Evolutionary conservation across 2,113 vertebrate species (phyloP), one percentile per base, ranked within the genome.

Genomic region (Zosterops borbonicus): DNA sequence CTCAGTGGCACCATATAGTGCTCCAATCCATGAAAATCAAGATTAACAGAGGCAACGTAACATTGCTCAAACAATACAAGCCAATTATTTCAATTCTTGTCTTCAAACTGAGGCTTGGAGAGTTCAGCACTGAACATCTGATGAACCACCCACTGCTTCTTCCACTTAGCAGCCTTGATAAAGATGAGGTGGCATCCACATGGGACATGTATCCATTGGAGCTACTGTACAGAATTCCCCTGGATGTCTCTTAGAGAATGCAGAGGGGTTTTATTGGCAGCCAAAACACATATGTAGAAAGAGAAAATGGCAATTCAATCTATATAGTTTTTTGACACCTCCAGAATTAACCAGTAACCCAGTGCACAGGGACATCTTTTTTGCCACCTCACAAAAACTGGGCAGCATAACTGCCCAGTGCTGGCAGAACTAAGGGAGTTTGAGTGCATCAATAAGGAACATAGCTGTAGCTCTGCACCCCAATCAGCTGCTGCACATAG

Each of bases 11-110:
- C 18, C 20, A 17, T 44, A 37, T 56, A 58, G 64, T 62, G 33
- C 63, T 94, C 55, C 2, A 6, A 27, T 70, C 90, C 80, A 67
- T 87, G 70, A 87, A 83, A 96, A 93, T 64, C 37, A 73, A 68
- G 67, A 90, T 59, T 5, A 49, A 35, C 37, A 63, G 80, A 89
- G 39, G 35, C 42, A 90, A 78, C 7, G 17, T 83, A 74, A 74
- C 15, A 12, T 83, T 75, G 15, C 56, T 89, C 68, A 47, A 90
- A 92, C 64, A 67, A 86, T 62, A 28, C 62, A 37, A 56, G 25
- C 67, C 76, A 90, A 85, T 92, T 87, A 91, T 29, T 91, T 87
- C 53, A 79, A 75, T 89, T 89, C 87, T 74, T 80, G 13, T 80
- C 44, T 55, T 82, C 49, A 85, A 31, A 79, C 27, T 71, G 65